Evolutionary conservation across 2,888 invertebrate genomes (phyloP).

Genomic region (Zootermopsis nevadensis): DNA sequence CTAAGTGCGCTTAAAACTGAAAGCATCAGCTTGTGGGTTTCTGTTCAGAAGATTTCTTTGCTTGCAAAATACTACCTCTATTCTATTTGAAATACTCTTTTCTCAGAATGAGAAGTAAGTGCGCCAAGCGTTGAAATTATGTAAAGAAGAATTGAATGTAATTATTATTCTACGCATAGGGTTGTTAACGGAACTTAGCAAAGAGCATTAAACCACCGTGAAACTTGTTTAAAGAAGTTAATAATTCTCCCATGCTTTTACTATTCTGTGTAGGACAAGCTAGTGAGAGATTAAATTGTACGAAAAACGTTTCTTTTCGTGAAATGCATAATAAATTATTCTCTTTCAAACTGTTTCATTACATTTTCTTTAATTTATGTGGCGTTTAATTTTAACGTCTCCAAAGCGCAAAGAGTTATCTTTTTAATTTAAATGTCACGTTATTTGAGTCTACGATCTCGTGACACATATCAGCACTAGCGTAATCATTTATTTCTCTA

Average conservation of each 20-base stretch:
- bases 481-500: background rate
- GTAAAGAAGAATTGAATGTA: conserved; percentile 19
- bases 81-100: background rate
- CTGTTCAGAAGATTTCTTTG: too few relatives aligned
- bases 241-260: background rate
- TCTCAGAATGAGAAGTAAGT: conserved; percentile 2
- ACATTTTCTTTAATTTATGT: background rate
- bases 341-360: background rate
- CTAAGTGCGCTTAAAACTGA: too few relatives aligned
- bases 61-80: background rate
- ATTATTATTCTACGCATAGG: conserved; percentile 22
- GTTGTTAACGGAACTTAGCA: background rate
- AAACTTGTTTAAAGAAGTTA: background rate
- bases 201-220: conserved; percentile 3
- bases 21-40: too few relatives aligned
- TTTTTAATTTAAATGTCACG: background rate
- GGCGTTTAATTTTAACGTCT: background rate
- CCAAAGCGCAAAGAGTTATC: background rate
- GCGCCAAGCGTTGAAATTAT: conserved; percentile 18
- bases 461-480: background rate
- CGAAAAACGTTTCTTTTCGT: conserved; percentile 20
- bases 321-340: conserved; percentile 22
- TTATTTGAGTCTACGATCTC: background rate
- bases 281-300: conserved; percentile 20
- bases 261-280: background rate